Percentiles rank a stretch among this genome's conserved stretches.
Evolutionary conservation across 2,113 vertebrate genomes (phyloP).

Genomic region (Lontra canadensis): DNA sequence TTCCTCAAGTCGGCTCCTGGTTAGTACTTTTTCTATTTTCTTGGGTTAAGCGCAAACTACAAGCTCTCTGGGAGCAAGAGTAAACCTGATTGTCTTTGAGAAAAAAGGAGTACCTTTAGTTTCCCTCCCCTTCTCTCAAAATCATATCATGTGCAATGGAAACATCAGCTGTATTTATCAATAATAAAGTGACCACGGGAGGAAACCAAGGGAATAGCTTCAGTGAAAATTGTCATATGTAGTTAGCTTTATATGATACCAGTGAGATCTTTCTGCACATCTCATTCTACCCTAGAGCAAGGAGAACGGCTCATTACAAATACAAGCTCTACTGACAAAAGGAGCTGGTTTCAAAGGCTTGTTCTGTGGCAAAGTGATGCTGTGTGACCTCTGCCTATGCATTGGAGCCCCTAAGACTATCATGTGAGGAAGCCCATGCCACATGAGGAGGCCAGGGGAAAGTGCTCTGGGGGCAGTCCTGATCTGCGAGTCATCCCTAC

Average conservation of each 20-base stretch:
- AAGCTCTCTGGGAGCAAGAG: slow-evolving; percentile 34
- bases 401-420: too few species aligned
- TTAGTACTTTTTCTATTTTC: slow-evolving; percentile 30
- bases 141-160: background rate
- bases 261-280: background rate
- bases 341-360: background rate
- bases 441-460: background rate
- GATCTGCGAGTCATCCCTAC: background rate
- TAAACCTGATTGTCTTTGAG: slow-evolving; percentile 37
- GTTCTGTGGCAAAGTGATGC: background rate
- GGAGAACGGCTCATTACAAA: background rate
- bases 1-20: slow-evolving; percentile 42
- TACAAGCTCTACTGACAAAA: background rate
- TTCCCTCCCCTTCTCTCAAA: slow-evolving; percentile 7
- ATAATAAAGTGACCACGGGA: slow-evolving; percentile 13
- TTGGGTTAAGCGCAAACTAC: slow-evolving; percentile 45
- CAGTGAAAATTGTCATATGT: background rate
- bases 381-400: background rate
- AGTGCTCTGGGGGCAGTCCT: background rate
- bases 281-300: background rate
- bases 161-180: slow-evolving; percentile 13
- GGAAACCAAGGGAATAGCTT: slow-evolving; percentile 14
- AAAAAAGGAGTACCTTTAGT: slow-evolving; percentile 53
- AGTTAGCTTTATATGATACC: slow-evolving; percentile 14
- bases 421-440: background rate